Evolutionary conservation across 1,140 invertebrate species (phyloP).

Genomic region (Drosophila takahashii): DNA sequence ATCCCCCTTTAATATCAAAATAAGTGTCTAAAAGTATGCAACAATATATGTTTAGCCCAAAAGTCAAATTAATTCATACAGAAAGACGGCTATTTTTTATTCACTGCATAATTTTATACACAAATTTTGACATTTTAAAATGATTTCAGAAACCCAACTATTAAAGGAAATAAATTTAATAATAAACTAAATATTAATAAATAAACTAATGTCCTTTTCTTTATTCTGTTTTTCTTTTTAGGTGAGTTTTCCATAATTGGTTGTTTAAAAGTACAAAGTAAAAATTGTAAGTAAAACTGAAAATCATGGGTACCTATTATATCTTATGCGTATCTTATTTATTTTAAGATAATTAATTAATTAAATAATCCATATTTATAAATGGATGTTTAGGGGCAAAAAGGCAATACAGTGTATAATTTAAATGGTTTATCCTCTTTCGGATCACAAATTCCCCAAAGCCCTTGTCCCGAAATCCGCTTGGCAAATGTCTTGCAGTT

Average conservation of each 20-base stretch:
- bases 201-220: constrained; percentile 55
- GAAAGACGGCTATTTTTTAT: no score
- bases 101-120: no score
- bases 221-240: constrained; percentile 35
- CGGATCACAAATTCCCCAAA: neutral
- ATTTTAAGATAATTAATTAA: neutral
- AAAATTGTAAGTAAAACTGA: constrained; percentile 5
- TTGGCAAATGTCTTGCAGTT: constrained; percentile 4
- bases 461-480: neutral
- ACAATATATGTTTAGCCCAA: neutral
- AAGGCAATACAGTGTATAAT: neutral
- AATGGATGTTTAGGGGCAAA: neutral
- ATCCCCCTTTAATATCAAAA: no score
- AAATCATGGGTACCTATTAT: neutral
- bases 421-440: neutral
- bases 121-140: no score
- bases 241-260: constrained; percentile 52
- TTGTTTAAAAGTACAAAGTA: neutral
- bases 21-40: no score
- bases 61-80: no score
- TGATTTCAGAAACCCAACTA: neutral
- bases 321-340: neutral
- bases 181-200: neutral
- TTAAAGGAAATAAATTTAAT: neutral
- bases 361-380: neutral